Conservation (phyloP, 1,140 invertebrate species). For the Probaryconus sp. region DNA sequence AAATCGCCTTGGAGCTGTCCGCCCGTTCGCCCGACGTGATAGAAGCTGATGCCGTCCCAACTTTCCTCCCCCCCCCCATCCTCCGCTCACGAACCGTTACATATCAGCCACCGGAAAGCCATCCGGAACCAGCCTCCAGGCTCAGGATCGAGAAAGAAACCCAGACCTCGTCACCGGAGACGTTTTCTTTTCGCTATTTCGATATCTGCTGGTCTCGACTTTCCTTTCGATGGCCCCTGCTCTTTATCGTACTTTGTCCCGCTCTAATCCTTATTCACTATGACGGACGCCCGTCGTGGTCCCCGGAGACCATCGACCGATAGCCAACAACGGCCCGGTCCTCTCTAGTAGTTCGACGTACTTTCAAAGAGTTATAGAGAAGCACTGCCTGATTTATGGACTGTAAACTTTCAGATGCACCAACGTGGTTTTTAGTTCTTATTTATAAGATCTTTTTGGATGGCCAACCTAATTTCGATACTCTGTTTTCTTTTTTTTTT, state of each 20-base stretch:
- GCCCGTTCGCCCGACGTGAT: constrained; percentile 77
- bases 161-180: constrained; percentile 63
- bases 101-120: constrained; percentile 52
- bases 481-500: no score
- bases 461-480: constrained; percentile 2
- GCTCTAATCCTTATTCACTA: constrained; percentile 37
- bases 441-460: background rate
- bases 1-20: constrained; percentile 78
- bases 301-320: constrained; percentile 57
- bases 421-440: constrained; percentile 10
- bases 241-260: constrained; percentile 31
- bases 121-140: constrained; percentile 63
- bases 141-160: constrained; percentile 58
- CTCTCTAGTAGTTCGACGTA: constrained; percentile 3
- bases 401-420: constrained; percentile 29
- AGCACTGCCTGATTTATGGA: constrained; percentile 36
- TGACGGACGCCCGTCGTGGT: constrained; percentile 68
- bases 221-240: constrained; percentile 22
- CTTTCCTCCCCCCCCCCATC: constrained; percentile 42
- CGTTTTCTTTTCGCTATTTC: constrained; percentile 30
- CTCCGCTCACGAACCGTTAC: no score
- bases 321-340: constrained; percentile 5
- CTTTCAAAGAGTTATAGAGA: constrained; percentile 24
- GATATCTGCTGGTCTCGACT: constrained; percentile 24
- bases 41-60: constrained; percentile 67